Evolutionary conservation across 2,113 vertebrate species (phyloP).

Genomic region (Microtus ochrogaster): DNA sequence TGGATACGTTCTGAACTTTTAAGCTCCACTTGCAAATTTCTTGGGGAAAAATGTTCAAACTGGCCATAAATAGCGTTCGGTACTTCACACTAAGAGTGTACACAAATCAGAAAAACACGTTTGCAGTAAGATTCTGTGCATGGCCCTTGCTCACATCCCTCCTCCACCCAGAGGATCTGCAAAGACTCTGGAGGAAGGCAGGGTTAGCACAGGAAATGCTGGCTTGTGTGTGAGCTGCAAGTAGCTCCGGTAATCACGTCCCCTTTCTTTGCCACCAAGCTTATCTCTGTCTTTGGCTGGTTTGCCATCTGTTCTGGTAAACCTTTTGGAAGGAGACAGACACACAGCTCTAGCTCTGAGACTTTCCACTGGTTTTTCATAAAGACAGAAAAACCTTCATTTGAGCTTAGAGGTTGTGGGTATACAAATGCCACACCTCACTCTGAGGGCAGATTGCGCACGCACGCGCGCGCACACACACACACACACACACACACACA

Average conservation of each 20-base stretch:
- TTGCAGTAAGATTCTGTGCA: neutral
- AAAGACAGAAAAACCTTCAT: slow-evolving; percentile 45
- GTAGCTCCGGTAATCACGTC: slow-evolving; percentile 30
- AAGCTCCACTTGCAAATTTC: neutral
- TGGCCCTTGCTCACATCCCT: neutral
- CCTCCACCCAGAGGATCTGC: neutral
- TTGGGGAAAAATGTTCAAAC: neutral
- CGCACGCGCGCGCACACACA: neutral
- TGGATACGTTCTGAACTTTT: neutral
- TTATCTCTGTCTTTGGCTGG: slow-evolving; percentile 71
- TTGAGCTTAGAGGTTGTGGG: neutral
- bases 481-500: no score
- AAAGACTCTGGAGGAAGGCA: neutral
- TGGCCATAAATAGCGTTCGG: neutral
- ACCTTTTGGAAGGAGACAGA: slow-evolving; percentile 50
- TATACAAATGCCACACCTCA: neutral
- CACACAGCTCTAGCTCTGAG: slow-evolving; percentile 33
- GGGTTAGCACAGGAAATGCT: neutral
- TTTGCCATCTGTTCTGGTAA: slow-evolving; percentile 72
- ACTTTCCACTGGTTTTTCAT: neutral
- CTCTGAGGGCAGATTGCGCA: rapidly evolving
- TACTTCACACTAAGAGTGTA: neutral
- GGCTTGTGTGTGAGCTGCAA: neutral
- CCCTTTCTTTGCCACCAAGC: slow-evolving; percentile 55
- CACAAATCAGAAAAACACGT: neutral